Percentiles rank a stretch among this genome's conserved stretches.
These are phyloP conservation scores for Dasysyrphus albostriatus DNA, from an alignment of 2,888 invertebrate species.

Conservation along the genomic window DNA sequence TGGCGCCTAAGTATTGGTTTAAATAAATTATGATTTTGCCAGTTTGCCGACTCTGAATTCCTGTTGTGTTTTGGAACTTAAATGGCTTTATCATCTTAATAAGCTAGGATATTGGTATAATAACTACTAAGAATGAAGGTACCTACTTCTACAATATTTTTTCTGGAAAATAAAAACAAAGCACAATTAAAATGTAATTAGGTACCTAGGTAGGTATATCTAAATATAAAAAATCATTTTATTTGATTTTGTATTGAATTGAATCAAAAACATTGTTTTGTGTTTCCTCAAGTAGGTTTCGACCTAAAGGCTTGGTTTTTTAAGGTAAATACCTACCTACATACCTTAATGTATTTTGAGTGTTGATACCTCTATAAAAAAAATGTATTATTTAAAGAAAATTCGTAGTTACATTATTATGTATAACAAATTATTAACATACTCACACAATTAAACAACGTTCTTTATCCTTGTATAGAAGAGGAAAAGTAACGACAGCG, in stretches of 20 bases:
- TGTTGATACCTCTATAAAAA: neutral
- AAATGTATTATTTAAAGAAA: neutral
- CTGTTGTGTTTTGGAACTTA: neutral
- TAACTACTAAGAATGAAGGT: neutral
- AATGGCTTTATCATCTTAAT: neutral
- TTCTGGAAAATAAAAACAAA: neutral
- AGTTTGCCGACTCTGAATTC: neutral
- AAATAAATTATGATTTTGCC: neutral
- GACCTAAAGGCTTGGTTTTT: neutral
- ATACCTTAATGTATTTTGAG: no score
- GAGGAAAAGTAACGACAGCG: neutral
- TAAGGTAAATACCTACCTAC: neutral
- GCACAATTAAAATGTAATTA: neutral
- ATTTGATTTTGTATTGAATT: neutral
- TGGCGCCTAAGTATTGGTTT: no score
- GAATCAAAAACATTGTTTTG: neutral
- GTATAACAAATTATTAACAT: neutral
- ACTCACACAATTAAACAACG: conserved; percentile 11
- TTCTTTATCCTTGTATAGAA: neutral
- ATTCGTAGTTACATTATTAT: neutral
- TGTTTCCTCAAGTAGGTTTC: neutral
- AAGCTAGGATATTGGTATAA: neutral
- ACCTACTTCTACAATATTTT: neutral
- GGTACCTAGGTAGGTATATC: no score
- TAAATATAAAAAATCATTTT: neutral